Evolutionary conservation across 2,113 vertebrate species (phyloP).

Genomic region (Gymnorhina tibicen): DNA sequence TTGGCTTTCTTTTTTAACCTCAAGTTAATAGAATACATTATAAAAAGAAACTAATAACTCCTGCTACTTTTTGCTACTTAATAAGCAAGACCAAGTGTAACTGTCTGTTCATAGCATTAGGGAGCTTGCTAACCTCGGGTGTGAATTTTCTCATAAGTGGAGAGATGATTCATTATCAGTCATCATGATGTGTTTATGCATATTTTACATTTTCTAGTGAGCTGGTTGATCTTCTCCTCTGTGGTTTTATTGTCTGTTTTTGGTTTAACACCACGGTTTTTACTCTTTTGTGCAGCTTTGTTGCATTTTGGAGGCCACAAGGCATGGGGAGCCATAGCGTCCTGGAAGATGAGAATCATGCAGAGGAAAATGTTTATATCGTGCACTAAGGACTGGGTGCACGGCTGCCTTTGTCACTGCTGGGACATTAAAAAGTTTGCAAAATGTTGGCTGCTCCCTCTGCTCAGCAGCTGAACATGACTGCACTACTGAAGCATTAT

Average conservation of each 20-base stretch:
- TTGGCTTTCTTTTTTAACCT: not conserved
- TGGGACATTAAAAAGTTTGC: not conserved
- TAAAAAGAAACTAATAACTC: not conserved
- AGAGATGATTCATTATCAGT: not conserved
- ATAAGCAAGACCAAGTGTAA: not conserved
- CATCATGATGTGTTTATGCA: not conserved
- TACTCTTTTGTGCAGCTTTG: not conserved
- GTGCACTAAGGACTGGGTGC: not conserved
- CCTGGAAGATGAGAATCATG: conserved; percentile 27
- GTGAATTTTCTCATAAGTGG: not conserved
- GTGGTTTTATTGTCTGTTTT: not conserved
- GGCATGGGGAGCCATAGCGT: not conserved
- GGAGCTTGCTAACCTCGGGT: not conserved
- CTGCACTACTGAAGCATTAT: not conserved
- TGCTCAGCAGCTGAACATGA: not conserved
- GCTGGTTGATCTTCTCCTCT: not conserved
- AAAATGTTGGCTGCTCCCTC: conserved; percentile 3
- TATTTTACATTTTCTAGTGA: not conserved
- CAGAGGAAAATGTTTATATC: conserved; percentile 50
- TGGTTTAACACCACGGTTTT: not conserved
- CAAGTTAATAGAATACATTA: not conserved
- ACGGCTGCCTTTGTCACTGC: not conserved
- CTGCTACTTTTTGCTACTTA: not conserved
- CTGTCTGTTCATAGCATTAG: not conserved
- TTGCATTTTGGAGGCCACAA: not conserved